Base-by-base conservation (phyloP, 2,113 vertebrate species). In the Ailuropoda melanoleuca region DNA sequence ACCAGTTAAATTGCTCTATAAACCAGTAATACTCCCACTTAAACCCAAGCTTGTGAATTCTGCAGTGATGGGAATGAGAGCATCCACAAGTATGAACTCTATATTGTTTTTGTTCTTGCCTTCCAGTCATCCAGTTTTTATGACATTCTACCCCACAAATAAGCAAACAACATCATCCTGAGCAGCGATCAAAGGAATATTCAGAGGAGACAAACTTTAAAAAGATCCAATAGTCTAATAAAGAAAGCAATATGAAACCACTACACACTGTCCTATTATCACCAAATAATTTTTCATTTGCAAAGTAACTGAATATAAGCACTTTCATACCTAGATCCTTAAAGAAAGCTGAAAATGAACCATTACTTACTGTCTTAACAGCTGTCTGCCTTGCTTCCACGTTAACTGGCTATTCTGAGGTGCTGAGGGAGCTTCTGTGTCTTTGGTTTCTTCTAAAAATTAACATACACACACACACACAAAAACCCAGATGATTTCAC, bases 331-430 rank as follows among this genome's bases (percentile, higher is more conserved):
- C 39, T 88, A 93, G 24, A 75, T 88, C 50, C 60, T 92, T 96
- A 80, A 92, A 53, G 48, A 90, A 93, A 80, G 34, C 29, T 85
- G 48, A 97, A 97, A 97, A 93, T 53, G 81, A 95, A 84, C 23
- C 8, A 77, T 96, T 98, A 99, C 99, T 99, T 98, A 99, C 99
- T 99, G 99, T 99, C 99, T 98, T 98, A 99, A 99, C 56, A 99
- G 99, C 90, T 99, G 99, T 85, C 99, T 98, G 97, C 99, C 99
- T 99, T 99, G 99, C 98, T 99, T 99, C 99, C 99, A 99, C 58
- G 99, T 99, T 98, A 99, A 98, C 96, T 99, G 99, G 98, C 99
- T 99, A 99, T 99, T 99, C 62, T 99, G 99, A 97, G 99, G 99
- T 98, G 99, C 99, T 95, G 99, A 98, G 4, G 99, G 99, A 98